These are phyloP conservation scores for Siniperca undulata DNA, from an alignment of 2,797 vertebrate genomes.

Conservation along the genomic window DNA sequence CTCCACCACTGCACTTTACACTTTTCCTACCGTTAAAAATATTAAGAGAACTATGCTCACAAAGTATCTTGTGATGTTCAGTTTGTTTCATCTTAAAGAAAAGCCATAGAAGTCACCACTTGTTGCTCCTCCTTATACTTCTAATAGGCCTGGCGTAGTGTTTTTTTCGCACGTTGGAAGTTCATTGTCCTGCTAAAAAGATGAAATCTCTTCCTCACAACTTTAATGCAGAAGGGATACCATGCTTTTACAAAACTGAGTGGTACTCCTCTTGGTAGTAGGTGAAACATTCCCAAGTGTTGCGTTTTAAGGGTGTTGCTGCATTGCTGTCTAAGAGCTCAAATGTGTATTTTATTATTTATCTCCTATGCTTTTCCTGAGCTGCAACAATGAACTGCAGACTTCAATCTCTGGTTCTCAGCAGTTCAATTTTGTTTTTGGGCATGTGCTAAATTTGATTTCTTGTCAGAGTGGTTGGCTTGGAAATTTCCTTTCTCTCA, in stretches of 20 bases:
- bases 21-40: neutral
- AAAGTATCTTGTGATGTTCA: neutral
- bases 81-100: too few relatives aligned
- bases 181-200: too few relatives aligned
- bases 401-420: neutral
- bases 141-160: too few relatives aligned
- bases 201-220: neutral
- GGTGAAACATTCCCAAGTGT: neutral
- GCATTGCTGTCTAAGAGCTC: neutral
- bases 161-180: too few relatives aligned
- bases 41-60: neutral
- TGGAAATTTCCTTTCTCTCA: slow-evolving; percentile 16
- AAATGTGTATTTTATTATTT: too few relatives aligned
- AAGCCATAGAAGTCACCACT: too few relatives aligned
- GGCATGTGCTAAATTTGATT: slow-evolving; percentile 15
- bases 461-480: neutral
- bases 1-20: neutral
- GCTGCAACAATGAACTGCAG: slow-evolving; percentile 1
- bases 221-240: neutral
- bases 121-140: too few relatives aligned
- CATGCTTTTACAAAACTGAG: neutral
- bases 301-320: neutral
- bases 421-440: slow-evolving; percentile 4
- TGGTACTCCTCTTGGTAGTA: neutral
- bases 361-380: too few relatives aligned